Evolutionary conservation across 1,140 invertebrate genomes (phyloP).

Genomic region (Hetaerina americana): DNA sequence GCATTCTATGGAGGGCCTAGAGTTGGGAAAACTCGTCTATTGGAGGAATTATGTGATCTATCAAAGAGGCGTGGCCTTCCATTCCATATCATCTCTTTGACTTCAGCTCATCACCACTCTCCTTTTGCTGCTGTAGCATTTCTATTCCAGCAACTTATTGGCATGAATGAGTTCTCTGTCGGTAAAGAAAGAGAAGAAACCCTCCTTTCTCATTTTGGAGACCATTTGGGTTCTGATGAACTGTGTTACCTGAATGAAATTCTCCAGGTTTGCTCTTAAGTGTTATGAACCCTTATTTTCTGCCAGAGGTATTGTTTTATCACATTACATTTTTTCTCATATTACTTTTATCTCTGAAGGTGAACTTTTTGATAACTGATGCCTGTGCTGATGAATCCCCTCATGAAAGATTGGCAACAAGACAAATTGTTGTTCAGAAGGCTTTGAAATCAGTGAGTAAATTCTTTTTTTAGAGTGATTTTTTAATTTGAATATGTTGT

Average conservation of each 20-base stretch:
- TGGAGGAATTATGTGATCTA: conserved; percentile 37
- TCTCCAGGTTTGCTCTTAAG: no score
- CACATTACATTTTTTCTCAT: no score
- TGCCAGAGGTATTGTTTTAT: no score
- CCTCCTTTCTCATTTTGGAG: not conserved
- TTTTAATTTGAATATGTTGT: no score
- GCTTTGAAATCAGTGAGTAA: no score
- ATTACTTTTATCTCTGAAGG: no score
- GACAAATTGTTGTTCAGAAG: no score
- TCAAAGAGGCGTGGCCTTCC: not conserved
- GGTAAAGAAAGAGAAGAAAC: not conserved
- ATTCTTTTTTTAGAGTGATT: no score
- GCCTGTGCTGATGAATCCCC: no score
- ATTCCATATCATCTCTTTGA: not conserved
- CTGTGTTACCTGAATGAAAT: not conserved
- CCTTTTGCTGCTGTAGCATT: not conserved
- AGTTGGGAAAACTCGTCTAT: conserved; percentile 41
- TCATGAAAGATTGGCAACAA: no score
- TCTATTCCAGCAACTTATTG: not conserved
- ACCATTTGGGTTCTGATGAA: not conserved
- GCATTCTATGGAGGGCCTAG: conserved; percentile 34
- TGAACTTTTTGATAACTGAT: no score
- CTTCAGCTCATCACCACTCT: not conserved
- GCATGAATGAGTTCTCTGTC: not conserved
- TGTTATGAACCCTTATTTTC: no score